Conservation (phyloP, 2,888 invertebrate species). For the Eucera pruinosa region DNA sequence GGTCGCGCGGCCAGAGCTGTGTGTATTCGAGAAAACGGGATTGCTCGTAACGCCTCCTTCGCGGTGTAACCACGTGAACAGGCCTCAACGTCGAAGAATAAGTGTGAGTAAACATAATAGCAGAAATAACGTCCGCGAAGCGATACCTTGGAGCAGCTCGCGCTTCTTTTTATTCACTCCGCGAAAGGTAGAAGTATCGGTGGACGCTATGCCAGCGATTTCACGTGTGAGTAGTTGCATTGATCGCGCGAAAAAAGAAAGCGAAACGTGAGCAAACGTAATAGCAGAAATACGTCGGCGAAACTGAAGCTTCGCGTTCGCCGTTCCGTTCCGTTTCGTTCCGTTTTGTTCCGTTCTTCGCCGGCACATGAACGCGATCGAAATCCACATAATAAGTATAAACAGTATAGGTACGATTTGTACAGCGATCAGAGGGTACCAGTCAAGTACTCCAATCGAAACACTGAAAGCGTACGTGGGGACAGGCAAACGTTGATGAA, state of each 20-base stretch:
- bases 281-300: constrained; percentile 55
- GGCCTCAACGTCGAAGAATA: constrained; percentile 28
- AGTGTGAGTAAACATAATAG: constrained; percentile 70
- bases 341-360: background rate
- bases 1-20: constrained; percentile 44
- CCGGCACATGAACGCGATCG: constrained; percentile 25
- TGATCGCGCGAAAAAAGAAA: constrained; percentile 65
- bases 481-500: background rate
- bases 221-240: constrained; percentile 70
- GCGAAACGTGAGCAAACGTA: constrained; percentile 56
- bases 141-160: constrained; percentile 21
- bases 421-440: background rate
- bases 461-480: background rate
- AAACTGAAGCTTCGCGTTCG: background rate
- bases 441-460: background rate
- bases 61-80: constrained; percentile 59
- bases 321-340: background rate
- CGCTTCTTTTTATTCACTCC: constrained; percentile 21
- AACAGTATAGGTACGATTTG: constrained; percentile 7
- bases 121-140: constrained; percentile 61
- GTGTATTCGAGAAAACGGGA: constrained; percentile 73
- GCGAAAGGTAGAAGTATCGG: background rate
- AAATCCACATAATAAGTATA: constrained; percentile 4
- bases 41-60: constrained; percentile 72
- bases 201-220: constrained; percentile 56